These are phyloP conservation scores for Meleagris gallopavo DNA, from an alignment of 2,113 vertebrate genomes.

Conservation along the genomic window DNA sequence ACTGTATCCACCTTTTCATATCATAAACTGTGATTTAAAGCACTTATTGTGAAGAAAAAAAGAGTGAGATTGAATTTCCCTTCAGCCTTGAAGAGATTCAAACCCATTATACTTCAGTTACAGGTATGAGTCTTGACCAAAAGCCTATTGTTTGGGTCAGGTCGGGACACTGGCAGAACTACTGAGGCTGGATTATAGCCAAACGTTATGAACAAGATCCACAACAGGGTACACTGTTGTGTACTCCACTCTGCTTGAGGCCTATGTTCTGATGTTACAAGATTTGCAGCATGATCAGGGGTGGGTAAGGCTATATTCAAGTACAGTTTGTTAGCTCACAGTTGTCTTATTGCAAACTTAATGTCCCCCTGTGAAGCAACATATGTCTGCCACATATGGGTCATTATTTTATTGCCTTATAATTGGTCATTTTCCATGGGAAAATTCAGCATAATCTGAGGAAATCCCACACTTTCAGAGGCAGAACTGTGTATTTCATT, in stretches of 20 bases:
- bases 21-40: background rate
- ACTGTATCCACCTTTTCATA: background rate
- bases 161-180: background rate
- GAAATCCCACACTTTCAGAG: background rate
- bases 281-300: background rate
- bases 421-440: background rate
- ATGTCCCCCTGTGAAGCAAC: background rate
- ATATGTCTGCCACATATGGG: background rate
- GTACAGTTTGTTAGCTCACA: background rate
- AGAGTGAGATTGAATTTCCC: background rate
- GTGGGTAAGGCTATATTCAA: background rate
- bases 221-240: background rate
- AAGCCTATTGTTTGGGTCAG: background rate
- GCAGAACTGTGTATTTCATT: background rate
- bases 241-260: background rate
- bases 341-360: background rate
- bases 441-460: background rate
- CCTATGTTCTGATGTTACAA: rapidly evolving
- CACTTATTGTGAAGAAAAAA: background rate
- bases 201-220: background rate
- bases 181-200: background rate
- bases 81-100: background rate
- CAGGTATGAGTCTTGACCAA: background rate
- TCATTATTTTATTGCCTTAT: background rate
- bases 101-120: background rate